phyloP scores from a whole-genome alignment of 2,888 invertebrate species.

The Antheraea assamensis region DNA sequence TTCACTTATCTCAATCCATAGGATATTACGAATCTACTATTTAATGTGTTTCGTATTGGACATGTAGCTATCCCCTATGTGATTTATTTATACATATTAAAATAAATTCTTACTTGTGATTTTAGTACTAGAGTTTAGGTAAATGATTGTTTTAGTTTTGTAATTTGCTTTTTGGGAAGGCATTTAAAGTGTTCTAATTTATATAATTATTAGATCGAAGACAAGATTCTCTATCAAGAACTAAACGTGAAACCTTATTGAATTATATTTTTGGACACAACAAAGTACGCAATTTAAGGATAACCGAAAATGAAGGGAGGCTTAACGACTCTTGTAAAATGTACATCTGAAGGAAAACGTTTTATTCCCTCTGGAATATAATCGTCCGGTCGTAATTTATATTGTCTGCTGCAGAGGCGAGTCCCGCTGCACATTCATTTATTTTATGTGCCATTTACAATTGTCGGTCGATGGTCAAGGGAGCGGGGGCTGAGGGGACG shows the following conservation, averaged over 20 bases:
- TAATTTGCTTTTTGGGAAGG: not conserved
- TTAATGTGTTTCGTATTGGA: constrained; percentile 35
- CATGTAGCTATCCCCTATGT: not conserved
- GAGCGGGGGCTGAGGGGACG: constrained; percentile 59
- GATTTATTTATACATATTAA: not conserved
- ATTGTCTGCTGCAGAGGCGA: constrained; percentile 83
- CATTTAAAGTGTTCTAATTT: constrained; percentile 35
- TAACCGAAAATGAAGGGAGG: constrained; percentile 11
- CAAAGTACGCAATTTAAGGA: not conserved
- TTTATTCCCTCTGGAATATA: constrained; percentile 82
- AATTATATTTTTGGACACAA: not conserved
- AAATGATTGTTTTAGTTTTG: not conserved
- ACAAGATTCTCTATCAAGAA: not conserved
- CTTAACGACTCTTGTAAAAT: constrained; percentile 35
- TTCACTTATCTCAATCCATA: constrained; percentile 78
- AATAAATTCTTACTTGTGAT: not conserved
- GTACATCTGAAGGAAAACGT: constrained; percentile 78
- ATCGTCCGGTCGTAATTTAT: constrained; percentile 83
- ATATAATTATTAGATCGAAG: constrained; percentile 27
- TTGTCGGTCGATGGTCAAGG: constrained; percentile 84
- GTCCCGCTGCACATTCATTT: constrained; percentile 83
- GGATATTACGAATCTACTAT: constrained; percentile 74
- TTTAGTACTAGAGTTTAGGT: not conserved
- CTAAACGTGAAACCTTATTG: not conserved
- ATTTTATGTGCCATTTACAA: constrained; percentile 84